Conservation (phyloP, 2,113 vertebrate genomes). For the Trogon surrucura region DNA sequence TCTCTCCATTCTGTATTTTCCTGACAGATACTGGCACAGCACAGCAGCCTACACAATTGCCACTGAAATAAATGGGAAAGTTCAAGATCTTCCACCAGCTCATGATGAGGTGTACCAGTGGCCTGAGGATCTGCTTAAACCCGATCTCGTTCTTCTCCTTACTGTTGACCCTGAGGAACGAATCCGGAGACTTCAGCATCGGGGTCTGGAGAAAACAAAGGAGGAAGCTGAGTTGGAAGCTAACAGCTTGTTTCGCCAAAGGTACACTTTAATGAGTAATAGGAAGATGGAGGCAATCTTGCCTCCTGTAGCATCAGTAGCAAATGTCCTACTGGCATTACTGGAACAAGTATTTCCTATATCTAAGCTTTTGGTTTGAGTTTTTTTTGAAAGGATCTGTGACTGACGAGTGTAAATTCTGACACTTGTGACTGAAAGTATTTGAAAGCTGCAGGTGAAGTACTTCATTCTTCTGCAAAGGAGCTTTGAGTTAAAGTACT, state of each 20-base stretch:
- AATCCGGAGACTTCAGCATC: conserved; percentile 74
- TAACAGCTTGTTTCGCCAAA: conserved; percentile 85
- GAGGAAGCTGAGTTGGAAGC: conserved; percentile 88
- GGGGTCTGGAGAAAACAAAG: conserved; percentile 82
- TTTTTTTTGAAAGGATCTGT: not conserved
- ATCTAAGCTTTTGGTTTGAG: not conserved
- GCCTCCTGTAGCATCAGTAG: not conserved
- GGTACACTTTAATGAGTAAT: conserved; percentile 69
- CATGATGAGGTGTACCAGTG: conserved; percentile 85
- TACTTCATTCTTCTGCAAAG: not conserved
- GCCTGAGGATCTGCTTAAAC: conserved; percentile 88
- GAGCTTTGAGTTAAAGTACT: not conserved
- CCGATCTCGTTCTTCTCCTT: conserved; percentile 86
- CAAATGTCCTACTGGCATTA: not conserved
- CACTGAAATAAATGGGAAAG: conserved; percentile 82
- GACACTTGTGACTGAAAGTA: not conserved
- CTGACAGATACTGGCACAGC: conserved; percentile 92
- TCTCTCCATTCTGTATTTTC: not conserved
- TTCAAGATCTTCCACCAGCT: conserved; percentile 80
- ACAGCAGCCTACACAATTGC: conserved; percentile 92
- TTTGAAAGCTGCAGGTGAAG: not conserved
- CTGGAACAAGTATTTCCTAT: not conserved
- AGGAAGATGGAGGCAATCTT: not conserved
- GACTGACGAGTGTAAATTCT: not conserved
- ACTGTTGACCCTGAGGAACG: conserved; percentile 85